These are phyloP conservation scores for Petroica traversi DNA, from an alignment of 2,113 vertebrate genomes.

Conservation along the genomic window DNA sequence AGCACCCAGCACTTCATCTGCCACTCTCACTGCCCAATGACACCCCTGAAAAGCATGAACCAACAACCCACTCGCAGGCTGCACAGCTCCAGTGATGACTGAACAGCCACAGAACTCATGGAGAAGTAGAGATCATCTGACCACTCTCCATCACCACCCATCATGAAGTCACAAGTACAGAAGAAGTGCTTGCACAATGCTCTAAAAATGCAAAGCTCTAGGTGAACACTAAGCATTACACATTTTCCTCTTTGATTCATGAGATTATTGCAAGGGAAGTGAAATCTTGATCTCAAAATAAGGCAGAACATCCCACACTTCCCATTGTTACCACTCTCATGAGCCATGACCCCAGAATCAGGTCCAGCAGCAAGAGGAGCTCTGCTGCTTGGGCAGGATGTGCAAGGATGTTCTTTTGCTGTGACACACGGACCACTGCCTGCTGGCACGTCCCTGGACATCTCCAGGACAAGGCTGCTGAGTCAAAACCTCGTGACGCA, in stretches of 20 bases:
- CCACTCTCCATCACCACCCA: background rate
- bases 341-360: background rate
- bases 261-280: background rate
- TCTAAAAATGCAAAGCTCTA: background rate
- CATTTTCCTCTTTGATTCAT: conserved; percentile 12
- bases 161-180: background rate
- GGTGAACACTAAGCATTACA: background rate
- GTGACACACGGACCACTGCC: background rate
- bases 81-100: background rate
- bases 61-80: background rate
- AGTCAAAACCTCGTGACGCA: background rate
- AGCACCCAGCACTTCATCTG: background rate
- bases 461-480: background rate
- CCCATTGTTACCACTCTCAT: background rate
- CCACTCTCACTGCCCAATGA: background rate
- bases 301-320: background rate
- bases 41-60: background rate
- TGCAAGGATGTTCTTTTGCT: background rate
- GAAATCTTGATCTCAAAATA: background rate
- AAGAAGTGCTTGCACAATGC: background rate
- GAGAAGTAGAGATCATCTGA: background rate
- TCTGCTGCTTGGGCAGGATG: background rate
- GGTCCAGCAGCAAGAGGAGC: background rate
- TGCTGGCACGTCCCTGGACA: background rate
- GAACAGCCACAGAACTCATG: background rate